Percentiles rank a stretch among this genome's conserved stretches.
phyloP scores from a whole-genome alignment of 92 coral and sea anemone genomes.

The Virgularia gustaviana region DNA sequence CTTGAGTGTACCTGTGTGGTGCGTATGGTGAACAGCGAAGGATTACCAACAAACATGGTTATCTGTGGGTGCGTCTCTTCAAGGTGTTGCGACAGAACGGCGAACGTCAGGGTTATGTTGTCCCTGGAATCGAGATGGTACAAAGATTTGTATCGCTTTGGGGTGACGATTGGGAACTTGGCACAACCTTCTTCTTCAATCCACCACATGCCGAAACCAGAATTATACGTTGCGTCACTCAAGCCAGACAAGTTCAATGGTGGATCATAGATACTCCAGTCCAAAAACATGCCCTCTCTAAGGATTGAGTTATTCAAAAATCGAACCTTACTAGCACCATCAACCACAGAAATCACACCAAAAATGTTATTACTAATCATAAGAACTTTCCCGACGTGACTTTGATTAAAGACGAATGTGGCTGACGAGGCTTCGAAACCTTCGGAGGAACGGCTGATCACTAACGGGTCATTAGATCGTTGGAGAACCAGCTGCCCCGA shows the following conservation, averaged over 20 bases:
- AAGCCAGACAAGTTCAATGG: slow-evolving; percentile 13
- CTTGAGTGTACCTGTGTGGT: slow-evolving; percentile 42
- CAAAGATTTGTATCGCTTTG: slow-evolving; percentile 39
- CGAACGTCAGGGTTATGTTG: slow-evolving; percentile 56
- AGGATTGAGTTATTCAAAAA: slow-evolving; percentile 22
- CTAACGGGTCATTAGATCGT: slow-evolving; percentile 2
- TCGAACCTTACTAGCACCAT: slow-evolving; percentile 12
- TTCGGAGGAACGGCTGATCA: neutral
- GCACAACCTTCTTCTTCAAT: slow-evolving; percentile 73
- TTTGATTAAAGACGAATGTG: slow-evolving; percentile 39
- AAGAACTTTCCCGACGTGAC: slow-evolving; percentile 47
- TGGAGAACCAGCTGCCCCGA: slow-evolving; percentile 47
- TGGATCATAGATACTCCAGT: slow-evolving; percentile 57
- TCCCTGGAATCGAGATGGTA: slow-evolving; percentile 82
- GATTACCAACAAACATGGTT: slow-evolving; percentile 63
- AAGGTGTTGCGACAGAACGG: slow-evolving; percentile 50
- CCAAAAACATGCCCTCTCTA: slow-evolving; percentile 46
- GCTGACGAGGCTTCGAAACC: slow-evolving; percentile 9
- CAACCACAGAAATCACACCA: slow-evolving; percentile 48
- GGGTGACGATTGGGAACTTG: slow-evolving; percentile 59
- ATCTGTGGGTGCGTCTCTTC: slow-evolving; percentile 29
- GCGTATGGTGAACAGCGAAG: slow-evolving; percentile 54
- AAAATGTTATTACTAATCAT: slow-evolving; percentile 28
- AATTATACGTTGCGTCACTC: slow-evolving; percentile 28
- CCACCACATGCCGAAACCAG: slow-evolving; percentile 68